A percentile compares a stretch with the other conserved stretches of the same genome.
Conservation (phyloP, 2,888 invertebrate genomes). For the Drosophila rellima region DNA sequence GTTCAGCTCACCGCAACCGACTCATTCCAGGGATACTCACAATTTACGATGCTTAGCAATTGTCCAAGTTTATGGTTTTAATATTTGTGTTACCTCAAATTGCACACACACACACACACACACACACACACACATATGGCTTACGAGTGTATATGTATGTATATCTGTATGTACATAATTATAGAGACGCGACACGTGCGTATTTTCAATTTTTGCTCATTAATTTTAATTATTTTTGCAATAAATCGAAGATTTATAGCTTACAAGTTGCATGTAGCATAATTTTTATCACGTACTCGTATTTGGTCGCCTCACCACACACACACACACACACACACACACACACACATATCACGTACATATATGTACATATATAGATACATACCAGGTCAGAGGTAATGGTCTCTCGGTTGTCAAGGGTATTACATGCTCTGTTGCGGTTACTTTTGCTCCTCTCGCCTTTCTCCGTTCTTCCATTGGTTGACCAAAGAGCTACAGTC, state of each 20-base stretch:
- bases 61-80: slow-evolving; percentile 70
- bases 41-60: slow-evolving; percentile 61
- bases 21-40: slow-evolving; percentile 21
- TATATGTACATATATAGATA: not conserved
- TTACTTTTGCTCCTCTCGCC: slow-evolving; percentile 26
- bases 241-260: slow-evolving; percentile 81
- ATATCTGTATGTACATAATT: slow-evolving; percentile 11
- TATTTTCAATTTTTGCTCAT: slow-evolving; percentile 80
- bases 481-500: slow-evolving; percentile 27
- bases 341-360: slow-evolving; percentile 4
- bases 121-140: not conserved
- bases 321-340: not conserved
- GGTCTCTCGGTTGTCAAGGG: slow-evolving; percentile 28
- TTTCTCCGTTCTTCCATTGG: not conserved
- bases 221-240: slow-evolving; percentile 82
- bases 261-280: slow-evolving; percentile 71
- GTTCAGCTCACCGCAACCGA: not conserved
- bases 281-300: slow-evolving; percentile 77
- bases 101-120: slow-evolving; percentile 23
- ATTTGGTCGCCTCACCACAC: slow-evolving; percentile 30
- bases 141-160: not conserved
- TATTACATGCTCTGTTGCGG: slow-evolving; percentile 43
- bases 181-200: slow-evolving; percentile 63
- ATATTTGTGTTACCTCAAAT: slow-evolving; percentile 54
- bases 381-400: slow-evolving; percentile 8